phyloP scores from a whole-genome alignment of 2,797 vertebrate species.

The Valencia hispanica region DNA sequence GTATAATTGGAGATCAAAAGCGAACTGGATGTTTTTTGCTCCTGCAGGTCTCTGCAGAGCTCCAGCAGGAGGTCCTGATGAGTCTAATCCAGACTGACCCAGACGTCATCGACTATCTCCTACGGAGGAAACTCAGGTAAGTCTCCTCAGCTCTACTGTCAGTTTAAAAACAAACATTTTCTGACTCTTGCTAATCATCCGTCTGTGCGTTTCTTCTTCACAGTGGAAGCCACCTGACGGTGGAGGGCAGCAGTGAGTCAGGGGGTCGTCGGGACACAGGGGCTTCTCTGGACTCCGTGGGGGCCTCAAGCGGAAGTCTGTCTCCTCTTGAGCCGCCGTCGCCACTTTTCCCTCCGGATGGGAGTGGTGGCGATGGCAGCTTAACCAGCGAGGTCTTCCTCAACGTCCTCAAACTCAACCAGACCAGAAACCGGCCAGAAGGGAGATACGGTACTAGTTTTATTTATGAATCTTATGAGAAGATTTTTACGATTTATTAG shows the following conservation, averaged over 20 bases:
- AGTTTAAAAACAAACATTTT: background rate
- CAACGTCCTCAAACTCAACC: slow-evolving; percentile 78
- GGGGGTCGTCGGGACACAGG: slow-evolving; percentile 73
- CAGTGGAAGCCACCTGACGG: slow-evolving; percentile 65
- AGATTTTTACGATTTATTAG: background rate
- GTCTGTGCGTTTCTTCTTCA: background rate
- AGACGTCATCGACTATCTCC: slow-evolving; percentile 90
- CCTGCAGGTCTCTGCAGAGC: slow-evolving; percentile 86
- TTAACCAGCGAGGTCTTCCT: slow-evolving; percentile 82
- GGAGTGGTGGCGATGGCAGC: slow-evolving; percentile 56
- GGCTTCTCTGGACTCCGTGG: slow-evolving; percentile 75
- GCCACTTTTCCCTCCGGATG: slow-evolving; percentile 68
- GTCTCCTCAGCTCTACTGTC: fast-evolving
- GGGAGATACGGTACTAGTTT: slow-evolving; percentile 51
- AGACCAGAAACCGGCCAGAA: slow-evolving; percentile 74
- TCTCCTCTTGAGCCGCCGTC: slow-evolving; percentile 74
- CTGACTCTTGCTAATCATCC: background rate
- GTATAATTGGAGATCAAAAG: background rate
- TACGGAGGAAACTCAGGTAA: slow-evolving; percentile 86
- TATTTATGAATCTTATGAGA: background rate
- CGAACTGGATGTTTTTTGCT: background rate
- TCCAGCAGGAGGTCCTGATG: slow-evolving; percentile 89
- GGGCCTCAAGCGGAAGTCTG: slow-evolving; percentile 76
- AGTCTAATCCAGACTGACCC: slow-evolving; percentile 92
- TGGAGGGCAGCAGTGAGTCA: slow-evolving; percentile 51